Conservation (phyloP, 2,797 vertebrate genomes). For the Sitta carolinensis region DNA sequence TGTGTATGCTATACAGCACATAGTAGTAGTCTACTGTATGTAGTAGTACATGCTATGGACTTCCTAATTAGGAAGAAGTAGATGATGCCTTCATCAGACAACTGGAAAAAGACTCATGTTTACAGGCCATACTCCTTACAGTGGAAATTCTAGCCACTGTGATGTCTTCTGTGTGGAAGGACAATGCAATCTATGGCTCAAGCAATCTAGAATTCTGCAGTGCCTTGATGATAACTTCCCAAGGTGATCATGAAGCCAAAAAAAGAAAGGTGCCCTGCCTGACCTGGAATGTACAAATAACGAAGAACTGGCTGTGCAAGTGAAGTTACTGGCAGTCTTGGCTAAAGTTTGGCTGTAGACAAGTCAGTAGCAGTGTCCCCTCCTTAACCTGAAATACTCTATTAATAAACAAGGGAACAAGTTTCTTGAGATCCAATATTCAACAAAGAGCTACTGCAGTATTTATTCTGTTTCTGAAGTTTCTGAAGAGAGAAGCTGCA, state of each 20-base stretch:
- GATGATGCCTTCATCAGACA: not conserved
- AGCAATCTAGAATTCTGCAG: not conserved
- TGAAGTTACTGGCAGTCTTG: not conserved
- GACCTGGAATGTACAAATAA: not conserved
- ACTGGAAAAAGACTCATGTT: not conserved
- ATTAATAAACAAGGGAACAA: not conserved
- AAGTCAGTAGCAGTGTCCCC: too few species aligned
- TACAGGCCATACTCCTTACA: not conserved
- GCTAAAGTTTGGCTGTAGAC: not conserved
- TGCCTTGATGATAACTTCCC: not conserved
- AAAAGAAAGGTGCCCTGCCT: not conserved
- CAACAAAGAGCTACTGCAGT: not conserved
- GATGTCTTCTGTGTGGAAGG: not conserved
- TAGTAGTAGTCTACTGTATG: not conserved
- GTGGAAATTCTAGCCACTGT: not conserved
- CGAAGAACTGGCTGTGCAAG: accelerated
- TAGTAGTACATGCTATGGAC: not conserved
- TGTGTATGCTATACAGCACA: not conserved
- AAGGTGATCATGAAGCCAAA: not conserved
- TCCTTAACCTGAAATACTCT: not conserved
- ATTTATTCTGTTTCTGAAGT: not conserved
- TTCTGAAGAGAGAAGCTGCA: not conserved
- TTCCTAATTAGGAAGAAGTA: not conserved
- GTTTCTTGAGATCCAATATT: not conserved
- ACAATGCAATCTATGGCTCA: not conserved